Percentiles rank a stretch among this genome's conserved stretches.
These are phyloP conservation scores for Protaetia brevitarsis DNA, from an alignment of 1,140 invertebrate genomes.

Conservation along the genomic window DNA sequence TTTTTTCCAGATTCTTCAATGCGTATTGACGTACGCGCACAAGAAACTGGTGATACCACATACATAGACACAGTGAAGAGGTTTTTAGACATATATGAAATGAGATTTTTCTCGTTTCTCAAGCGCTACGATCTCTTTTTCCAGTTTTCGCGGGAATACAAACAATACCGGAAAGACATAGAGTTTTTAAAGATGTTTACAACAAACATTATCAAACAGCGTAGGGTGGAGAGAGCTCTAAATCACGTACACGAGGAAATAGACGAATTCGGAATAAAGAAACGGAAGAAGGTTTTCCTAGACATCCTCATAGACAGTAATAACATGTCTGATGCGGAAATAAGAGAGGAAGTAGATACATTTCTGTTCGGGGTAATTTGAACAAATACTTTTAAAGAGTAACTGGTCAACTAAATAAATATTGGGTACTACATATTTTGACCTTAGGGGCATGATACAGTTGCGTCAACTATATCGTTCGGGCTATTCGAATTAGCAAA, in stretches of 20 bases:
- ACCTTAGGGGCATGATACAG: slow-evolving; percentile 17
- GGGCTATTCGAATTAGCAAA: not conserved
- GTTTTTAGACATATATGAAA: slow-evolving; percentile 16
- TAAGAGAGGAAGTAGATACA: slow-evolving; percentile 10
- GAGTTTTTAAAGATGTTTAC: not conserved
- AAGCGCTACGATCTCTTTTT: slow-evolving; percentile 12
- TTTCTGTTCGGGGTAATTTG: slow-evolving; percentile 15
- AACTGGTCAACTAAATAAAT: no score
- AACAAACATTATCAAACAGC: not conserved
- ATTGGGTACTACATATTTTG: no score
- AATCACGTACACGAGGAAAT: not conserved
- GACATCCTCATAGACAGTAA: not conserved
- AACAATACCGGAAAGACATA: not conserved
- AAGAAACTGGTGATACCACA: slow-evolving; percentile 4
- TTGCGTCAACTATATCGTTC: slow-evolving; percentile 1
- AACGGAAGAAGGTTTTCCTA: slow-evolving; percentile 10
- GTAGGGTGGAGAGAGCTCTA: not conserved
- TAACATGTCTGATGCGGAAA: slow-evolving; percentile 4
- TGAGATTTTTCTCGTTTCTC: slow-evolving; percentile 11
- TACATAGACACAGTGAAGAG: slow-evolving; percentile 12
- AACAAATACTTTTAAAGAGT: no score
- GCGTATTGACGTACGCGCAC: not conserved
- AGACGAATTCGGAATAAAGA: slow-evolving; percentile 2
- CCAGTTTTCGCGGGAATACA: not conserved
- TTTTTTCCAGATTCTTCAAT: slow-evolving; percentile 5